A percentile compares a stretch with the other conserved stretches of the same genome.
These are phyloP conservation scores for Ephydatia muelleri DNA, from an alignment of 37 sponge, comb jelly and placozoan species.

Conservation along the genomic window DNA sequence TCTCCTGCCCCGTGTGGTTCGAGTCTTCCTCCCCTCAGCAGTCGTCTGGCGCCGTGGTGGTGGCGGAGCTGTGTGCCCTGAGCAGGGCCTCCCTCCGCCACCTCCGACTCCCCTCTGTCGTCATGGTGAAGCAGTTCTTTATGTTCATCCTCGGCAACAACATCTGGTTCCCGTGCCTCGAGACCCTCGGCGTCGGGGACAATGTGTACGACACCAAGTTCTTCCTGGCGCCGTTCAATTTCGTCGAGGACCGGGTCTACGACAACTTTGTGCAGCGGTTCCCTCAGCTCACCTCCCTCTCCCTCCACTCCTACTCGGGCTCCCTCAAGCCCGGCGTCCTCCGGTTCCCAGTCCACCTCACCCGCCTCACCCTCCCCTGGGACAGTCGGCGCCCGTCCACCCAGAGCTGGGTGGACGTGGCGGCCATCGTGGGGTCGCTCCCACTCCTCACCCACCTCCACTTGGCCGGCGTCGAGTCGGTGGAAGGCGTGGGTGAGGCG, in stretches of 20 bases:
- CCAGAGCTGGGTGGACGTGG: background rate
- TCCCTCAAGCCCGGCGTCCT: background rate
- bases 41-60: background rate
- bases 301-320: background rate
- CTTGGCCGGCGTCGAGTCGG: background rate
- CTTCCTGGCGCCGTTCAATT: background rate
- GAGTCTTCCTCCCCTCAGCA: constrained; percentile 13
- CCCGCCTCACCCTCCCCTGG: background rate
- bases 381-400: background rate
- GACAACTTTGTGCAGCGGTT: background rate
- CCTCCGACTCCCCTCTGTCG: constrained; percentile 14
- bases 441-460: background rate
- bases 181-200: background rate
- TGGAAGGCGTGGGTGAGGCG: background rate
- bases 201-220: background rate
- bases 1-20: background rate
- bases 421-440: background rate
- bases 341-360: background rate
- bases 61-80: constrained; percentile 9
- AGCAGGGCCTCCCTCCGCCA: background rate
- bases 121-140: constrained; percentile 28
- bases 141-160: background rate
- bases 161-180: background rate
- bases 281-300: background rate
- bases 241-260: background rate